Conservation (phyloP, 2,888 invertebrate genomes). For the Acanthosepion pharaonis region DNA sequence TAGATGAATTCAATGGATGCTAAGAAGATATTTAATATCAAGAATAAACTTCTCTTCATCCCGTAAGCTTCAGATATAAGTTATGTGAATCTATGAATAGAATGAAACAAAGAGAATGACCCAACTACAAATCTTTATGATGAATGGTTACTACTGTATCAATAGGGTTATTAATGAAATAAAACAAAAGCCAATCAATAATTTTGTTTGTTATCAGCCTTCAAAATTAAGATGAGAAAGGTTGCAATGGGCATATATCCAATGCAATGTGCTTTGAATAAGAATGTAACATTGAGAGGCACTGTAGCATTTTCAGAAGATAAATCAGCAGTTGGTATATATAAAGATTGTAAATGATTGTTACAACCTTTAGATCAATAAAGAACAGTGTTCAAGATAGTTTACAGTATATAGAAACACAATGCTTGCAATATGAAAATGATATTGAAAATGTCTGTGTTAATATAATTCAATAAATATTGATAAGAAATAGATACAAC, state of each 20-base stretch:
- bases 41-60: neutral
- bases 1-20: neutral
- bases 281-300: too few species aligned
- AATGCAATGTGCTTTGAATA: too few species aligned
- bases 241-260: neutral
- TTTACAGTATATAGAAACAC: too few species aligned
- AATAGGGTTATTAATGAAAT: slow-evolving; percentile 4
- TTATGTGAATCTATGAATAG: neutral
- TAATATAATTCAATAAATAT: too few species aligned
- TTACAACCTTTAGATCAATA: too few species aligned
- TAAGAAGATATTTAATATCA: neutral
- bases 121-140: neutral
- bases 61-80: neutral
- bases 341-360: too few species aligned
- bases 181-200: neutral
- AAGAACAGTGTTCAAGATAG: too few species aligned
- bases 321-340: too few species aligned
- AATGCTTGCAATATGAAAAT: too few species aligned
- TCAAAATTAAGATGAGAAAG: neutral
- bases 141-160: neutral
- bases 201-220: neutral
- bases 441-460: too few species aligned
- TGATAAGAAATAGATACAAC: too few species aligned
- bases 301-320: too few species aligned
- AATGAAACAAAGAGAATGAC: neutral